These are phyloP conservation scores for Vimba vimba DNA, from an alignment of 2,113 vertebrate genomes.

Conservation along the genomic window DNA sequence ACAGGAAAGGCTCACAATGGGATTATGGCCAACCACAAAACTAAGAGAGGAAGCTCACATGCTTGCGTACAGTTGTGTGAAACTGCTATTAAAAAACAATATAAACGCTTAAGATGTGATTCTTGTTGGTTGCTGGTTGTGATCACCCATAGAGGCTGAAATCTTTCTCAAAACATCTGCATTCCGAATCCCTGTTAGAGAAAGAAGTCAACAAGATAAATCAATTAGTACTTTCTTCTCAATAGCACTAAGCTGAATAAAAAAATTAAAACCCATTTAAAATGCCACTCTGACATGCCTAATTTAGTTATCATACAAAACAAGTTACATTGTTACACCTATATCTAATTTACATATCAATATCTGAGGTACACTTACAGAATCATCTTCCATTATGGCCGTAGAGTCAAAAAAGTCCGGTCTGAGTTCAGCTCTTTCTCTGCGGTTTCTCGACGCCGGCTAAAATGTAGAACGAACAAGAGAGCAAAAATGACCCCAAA, in stretches of 20 bases:
- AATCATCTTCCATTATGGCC: constrained; percentile 99
- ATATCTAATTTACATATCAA: background rate
- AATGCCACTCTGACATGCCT: background rate
- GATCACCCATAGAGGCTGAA: constrained; percentile 21
- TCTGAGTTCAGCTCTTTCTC: constrained; percentile 95
- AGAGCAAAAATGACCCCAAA: background rate
- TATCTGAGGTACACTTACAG: constrained; percentile 77
- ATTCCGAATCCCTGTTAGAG: constrained; percentile 56
- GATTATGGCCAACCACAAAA: constrained; percentile 25
- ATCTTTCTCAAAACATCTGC: constrained; percentile 60
- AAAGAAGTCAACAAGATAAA: background rate
- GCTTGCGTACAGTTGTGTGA: constrained; percentile 16
- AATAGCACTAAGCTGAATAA: background rate
- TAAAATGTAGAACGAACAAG: constrained; percentile 64
- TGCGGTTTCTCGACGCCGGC: constrained; percentile 97
- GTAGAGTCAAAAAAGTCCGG: constrained; percentile 99
- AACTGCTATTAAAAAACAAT: constrained; percentile 29
- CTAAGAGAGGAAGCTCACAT: constrained; percentile 27
- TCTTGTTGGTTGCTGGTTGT: constrained; percentile 53
- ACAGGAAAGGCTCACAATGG: constrained; percentile 29
- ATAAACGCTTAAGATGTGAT: constrained; percentile 37
- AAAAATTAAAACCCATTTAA: background rate
- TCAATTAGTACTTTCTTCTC: background rate
- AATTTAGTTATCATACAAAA: background rate
- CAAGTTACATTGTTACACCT: background rate